Base-by-base conservation (phyloP, 2,888 invertebrate species). In the Drosophila vallismaia region DNA sequence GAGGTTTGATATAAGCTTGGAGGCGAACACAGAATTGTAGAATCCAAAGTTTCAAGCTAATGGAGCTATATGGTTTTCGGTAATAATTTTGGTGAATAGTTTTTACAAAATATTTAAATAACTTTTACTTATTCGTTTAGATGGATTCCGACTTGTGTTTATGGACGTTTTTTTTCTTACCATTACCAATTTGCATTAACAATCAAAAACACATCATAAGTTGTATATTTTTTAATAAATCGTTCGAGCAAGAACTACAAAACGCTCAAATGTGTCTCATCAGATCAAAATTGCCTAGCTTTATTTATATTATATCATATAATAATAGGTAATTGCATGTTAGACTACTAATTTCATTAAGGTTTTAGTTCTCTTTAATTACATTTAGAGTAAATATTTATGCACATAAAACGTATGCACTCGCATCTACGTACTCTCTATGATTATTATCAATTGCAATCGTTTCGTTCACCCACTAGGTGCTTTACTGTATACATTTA, bases 291-390 rank as follows among this genome's bases (percentile, higher is more conserved):
- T 83, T 81, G 73, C 82, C 82, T 83, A 83, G 67, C 59, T 85
- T 85, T 82, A 88, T 85, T 85, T 67, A 71, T 77, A 71, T 36
- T n/a, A n/a, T 36, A 36, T 6, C 1, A 36, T 76, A 36, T 6
- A 5, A 36, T 76, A 75, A 79, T 86, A 79, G 70, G 80, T 83
- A 86, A 78, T 88, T 80, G 82, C 50, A 72, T 81, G 74, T 78
- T 83, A 86, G 56, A 78, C 86, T 85, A 85, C 88, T 78, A 85
- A 88, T 88, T 88, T 86, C 83, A 72, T 83, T 74, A 60, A 64
- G 57, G 60, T 79, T 68, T 72, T 73, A 63, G 53, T 77, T 74
- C 62, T 57, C 58, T 63, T 75, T 76, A 78, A 76, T 88, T 84
- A 86, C 88, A 83, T 80, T 83, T 77, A 86, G 80, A 86, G 74